A percentile compares a stretch with the other conserved stretches of the same genome.
These are phyloP conservation scores for Heterodera carotae DNA, from an alignment of 1,140 invertebrate genomes.

Conservation along the genomic window DNA sequence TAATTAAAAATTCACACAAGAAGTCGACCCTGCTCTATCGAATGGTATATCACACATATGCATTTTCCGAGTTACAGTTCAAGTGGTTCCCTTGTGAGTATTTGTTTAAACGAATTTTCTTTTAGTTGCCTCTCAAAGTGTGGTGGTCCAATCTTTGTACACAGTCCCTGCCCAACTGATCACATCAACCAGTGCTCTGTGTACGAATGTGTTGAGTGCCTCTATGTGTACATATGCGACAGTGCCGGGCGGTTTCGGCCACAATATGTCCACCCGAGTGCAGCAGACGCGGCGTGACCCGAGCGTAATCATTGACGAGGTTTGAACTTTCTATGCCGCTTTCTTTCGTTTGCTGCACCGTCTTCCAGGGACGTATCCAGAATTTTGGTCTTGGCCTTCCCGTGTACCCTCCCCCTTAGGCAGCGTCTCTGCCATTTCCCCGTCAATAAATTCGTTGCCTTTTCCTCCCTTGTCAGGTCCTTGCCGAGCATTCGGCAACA, in stretches of 20 bases:
- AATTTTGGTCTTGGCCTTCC: no score
- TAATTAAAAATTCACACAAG: no score
- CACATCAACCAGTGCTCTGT: not conserved
- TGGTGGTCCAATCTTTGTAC: not conserved
- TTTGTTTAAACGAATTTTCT: no score
- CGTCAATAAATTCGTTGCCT: not conserved
- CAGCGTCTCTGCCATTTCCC: no score
- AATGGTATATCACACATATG: no score
- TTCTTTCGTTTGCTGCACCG: no score
- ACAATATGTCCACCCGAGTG: constrained; percentile 39
- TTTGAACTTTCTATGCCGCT: no score
- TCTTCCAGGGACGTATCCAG: no score
- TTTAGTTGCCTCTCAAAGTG: not conserved
- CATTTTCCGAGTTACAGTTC: no score
- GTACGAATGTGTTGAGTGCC: constrained; percentile 1
- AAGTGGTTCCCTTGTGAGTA: no score
- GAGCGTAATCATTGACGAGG: constrained; percentile 42
- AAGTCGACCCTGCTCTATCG: no score
- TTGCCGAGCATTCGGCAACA: constrained; percentile 33
- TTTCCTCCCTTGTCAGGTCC: constrained; percentile 4
- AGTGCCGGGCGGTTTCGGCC: constrained; percentile 23
- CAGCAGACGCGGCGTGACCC: constrained; percentile 44
- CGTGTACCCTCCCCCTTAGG: no score
- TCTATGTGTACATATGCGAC: not conserved
- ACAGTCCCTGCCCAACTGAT: constrained; percentile 1